These are phyloP conservation scores for Sphecodes monilicornis DNA, from an alignment of 2,888 invertebrate genomes.

Conservation along the genomic window DNA sequence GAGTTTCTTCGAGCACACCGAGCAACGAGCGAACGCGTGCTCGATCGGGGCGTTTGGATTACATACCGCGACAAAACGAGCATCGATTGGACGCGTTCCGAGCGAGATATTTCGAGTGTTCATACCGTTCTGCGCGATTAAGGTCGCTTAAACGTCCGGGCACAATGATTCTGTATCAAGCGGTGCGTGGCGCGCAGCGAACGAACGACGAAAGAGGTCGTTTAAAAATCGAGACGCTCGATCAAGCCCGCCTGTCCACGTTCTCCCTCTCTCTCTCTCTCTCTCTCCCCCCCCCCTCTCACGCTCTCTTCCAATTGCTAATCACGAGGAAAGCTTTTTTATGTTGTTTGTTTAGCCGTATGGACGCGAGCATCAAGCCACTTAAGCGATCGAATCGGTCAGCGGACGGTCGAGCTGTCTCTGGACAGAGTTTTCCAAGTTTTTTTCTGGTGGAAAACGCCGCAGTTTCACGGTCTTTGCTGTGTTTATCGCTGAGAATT, in stretches of 20 bases:
- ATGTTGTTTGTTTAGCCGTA: constrained; percentile 10
- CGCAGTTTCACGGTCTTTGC: background rate
- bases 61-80: background rate
- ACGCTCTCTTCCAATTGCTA: constrained; percentile 23
- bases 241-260: constrained; percentile 25
- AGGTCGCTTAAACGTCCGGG: background rate
- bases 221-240: constrained; percentile 30
- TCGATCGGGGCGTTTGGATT: background rate
- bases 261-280: background rate
- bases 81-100: background rate
- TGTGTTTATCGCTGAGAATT: background rate
- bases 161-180: constrained; percentile 16
- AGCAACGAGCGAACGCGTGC: background rate
- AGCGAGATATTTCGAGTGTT: background rate
- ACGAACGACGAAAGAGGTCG: constrained; percentile 13
- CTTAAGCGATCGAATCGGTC: constrained; percentile 3
- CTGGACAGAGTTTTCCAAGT: background rate
- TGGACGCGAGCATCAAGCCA: background rate
- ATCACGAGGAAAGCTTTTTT: constrained; percentile 23
- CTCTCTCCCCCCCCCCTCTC: background rate
- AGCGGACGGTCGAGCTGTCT: background rate
- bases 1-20: background rate
- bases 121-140: constrained; percentile 23
- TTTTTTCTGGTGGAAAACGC: background rate
- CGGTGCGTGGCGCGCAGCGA: constrained; percentile 6